These are phyloP conservation scores for Gymnocephalus cernua DNA, from an alignment of 2,113 vertebrate genomes.

Conservation along the genomic window DNA sequence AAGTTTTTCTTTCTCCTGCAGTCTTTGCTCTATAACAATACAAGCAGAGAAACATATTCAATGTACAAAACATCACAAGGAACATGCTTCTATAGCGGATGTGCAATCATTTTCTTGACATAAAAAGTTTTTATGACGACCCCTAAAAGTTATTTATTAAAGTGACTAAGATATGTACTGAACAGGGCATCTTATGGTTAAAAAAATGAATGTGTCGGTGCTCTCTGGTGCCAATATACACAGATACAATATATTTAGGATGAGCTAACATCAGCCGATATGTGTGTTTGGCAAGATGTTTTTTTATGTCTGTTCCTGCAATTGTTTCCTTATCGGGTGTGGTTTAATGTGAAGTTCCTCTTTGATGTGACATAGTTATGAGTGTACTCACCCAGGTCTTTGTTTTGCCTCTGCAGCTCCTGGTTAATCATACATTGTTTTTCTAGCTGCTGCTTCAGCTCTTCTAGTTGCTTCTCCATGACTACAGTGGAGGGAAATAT, in stretches of 20 bases:
- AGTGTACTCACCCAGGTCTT: constrained; percentile 79
- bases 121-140: neutral
- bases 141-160: neutral
- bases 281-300: neutral
- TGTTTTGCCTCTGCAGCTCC: constrained; percentile 82
- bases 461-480: constrained; percentile 84
- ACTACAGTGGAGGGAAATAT: constrained; percentile 21
- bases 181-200: neutral
- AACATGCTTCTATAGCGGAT: neutral
- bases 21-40: constrained; percentile 68
- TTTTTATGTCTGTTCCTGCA: neutral
- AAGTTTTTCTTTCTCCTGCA: constrained; percentile 81
- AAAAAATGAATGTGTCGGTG: neutral
- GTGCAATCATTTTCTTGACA: neutral
- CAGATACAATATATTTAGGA: neutral
- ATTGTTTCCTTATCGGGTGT: neutral
- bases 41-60: neutral
- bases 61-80: neutral
- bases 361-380: neutral
- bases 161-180: neutral
- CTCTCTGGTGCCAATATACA: neutral
- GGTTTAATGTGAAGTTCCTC: neutral
- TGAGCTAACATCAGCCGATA: neutral
- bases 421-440: constrained; percentile 82
- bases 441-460: constrained; percentile 82